phyloP scores from a whole-genome alignment of 2,888 invertebrate genomes.

The Diachrysia chrysitis region DNA sequence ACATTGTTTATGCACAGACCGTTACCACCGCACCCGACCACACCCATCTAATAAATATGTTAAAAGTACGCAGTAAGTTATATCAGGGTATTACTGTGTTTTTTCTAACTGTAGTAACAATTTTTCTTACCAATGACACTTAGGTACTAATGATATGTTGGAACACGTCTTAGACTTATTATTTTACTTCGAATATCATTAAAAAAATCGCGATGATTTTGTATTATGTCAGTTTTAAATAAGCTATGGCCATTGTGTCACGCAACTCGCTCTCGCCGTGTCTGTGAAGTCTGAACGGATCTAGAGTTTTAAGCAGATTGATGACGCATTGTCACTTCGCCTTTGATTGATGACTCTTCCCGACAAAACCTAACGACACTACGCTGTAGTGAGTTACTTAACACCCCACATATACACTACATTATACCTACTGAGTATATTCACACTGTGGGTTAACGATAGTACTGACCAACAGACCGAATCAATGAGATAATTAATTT shows the following conservation, averaged over 20 bases:
- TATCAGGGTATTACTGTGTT: not conserved
- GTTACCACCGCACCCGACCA: conserved; percentile 22
- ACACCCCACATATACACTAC: not conserved
- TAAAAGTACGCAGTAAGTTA: conserved; percentile 5
- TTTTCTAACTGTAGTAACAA: not conserved
- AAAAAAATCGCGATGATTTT: not conserved
- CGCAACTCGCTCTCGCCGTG: conserved; percentile 42
- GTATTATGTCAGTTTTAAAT: not conserved
- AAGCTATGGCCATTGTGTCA: not conserved
- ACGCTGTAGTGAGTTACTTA: conserved; percentile 15
- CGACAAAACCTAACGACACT: conserved; percentile 54
- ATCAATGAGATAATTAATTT: conserved; percentile 39
- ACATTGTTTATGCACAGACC: conserved; percentile 22
- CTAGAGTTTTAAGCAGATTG: conserved; percentile 73
- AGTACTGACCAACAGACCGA: conserved; percentile 43
- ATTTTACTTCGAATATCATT: not conserved
- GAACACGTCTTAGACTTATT: not conserved
- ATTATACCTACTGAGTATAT: not conserved
- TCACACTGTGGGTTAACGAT: conserved; percentile 12
- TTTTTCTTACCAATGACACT: not conserved
- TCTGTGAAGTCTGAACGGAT: conserved; percentile 57
- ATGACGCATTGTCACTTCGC: conserved; percentile 74
- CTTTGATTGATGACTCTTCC: conserved; percentile 73
- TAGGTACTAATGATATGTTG: not conserved
- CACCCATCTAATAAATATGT: conserved; percentile 25